phyloP scores from a whole-genome alignment of 2,888 invertebrate genomes.

The Crematogaster levior region DNA sequence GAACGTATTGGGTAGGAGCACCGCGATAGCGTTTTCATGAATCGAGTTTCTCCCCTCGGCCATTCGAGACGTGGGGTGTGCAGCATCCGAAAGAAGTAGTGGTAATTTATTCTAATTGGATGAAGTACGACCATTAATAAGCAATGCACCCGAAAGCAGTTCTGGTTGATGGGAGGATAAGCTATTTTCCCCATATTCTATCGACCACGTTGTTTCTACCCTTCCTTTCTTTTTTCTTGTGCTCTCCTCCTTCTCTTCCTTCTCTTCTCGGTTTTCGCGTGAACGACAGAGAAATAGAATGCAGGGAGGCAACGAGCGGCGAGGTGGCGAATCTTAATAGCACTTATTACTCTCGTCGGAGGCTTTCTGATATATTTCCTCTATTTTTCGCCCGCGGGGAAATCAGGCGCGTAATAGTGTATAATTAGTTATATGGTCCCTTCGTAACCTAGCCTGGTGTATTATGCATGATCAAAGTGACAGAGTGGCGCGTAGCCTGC shows the following conservation, averaged over 20 bases:
- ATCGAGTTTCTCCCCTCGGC: conserved; percentile 43
- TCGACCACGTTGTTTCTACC: conserved; percentile 33
- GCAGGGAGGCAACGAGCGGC: conserved; percentile 59
- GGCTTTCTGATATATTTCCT: conserved; percentile 83
- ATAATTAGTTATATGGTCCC: conserved; percentile 84
- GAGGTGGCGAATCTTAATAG: conserved; percentile 82
- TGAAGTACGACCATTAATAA: conserved; percentile 82
- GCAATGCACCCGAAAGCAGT: conserved; percentile 75
- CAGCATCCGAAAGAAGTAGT: conserved; percentile 56
- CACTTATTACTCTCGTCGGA: conserved; percentile 84
- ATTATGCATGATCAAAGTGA: conserved; percentile 84
- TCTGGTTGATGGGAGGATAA: conserved; percentile 49
- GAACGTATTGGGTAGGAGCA: conserved; percentile 13
- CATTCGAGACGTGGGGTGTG: conserved; percentile 23
- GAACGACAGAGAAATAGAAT: conserved; percentile 54
- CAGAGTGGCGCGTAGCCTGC: conserved; percentile 76
- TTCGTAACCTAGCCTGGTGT: conserved; percentile 82
- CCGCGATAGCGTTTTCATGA: conserved; percentile 33
- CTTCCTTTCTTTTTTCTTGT: conserved; percentile 18
- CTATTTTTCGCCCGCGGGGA: conserved; percentile 85
- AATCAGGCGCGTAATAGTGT: conserved; percentile 84
- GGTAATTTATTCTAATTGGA: conserved; percentile 84
- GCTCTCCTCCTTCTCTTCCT: not conserved
- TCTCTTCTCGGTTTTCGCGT: conserved; percentile 41
- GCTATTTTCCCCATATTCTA: conserved; percentile 43